Percentiles rank a stretch among this genome's conserved stretches.
These are phyloP conservation scores for Ophion costatus DNA, from an alignment of 2,888 invertebrate species.

Conservation along the genomic window DNA sequence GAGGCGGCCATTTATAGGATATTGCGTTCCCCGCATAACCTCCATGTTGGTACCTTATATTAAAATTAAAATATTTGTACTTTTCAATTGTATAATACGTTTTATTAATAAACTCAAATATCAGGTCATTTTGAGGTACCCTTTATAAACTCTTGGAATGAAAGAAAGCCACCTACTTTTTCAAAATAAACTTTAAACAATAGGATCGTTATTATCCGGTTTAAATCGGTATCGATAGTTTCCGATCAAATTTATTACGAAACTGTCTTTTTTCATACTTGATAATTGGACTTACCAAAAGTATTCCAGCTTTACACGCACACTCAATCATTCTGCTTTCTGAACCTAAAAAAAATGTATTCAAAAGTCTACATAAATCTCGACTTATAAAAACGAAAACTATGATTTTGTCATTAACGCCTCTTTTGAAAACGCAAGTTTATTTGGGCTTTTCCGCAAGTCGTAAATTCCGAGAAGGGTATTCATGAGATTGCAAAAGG, in stretches of 20 bases:
- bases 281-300: neutral
- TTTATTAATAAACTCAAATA: too few species aligned
- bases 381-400: neutral
- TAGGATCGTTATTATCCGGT: neutral
- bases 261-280: neutral
- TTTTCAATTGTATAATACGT: too few species aligned
- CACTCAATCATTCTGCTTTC: neutral
- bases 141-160: conserved; percentile 37
- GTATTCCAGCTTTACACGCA: neutral
- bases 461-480: neutral
- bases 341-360: too few species aligned
- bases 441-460: neutral
- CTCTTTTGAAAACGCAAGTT: neutral
- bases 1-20: too few species aligned
- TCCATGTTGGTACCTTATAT: too few species aligned
- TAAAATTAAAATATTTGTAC: too few species aligned
- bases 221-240: neutral
- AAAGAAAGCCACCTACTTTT: neutral
- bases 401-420: neutral
- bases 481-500: neutral
- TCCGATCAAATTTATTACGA: neutral
- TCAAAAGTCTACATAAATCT: neutral
- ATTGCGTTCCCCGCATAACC: too few species aligned
- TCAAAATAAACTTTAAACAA: neutral
- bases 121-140: too few species aligned